These are phyloP conservation scores for Colletes latitarsis DNA, from an alignment of 1,140 invertebrate species.

Conservation along the genomic window DNA sequence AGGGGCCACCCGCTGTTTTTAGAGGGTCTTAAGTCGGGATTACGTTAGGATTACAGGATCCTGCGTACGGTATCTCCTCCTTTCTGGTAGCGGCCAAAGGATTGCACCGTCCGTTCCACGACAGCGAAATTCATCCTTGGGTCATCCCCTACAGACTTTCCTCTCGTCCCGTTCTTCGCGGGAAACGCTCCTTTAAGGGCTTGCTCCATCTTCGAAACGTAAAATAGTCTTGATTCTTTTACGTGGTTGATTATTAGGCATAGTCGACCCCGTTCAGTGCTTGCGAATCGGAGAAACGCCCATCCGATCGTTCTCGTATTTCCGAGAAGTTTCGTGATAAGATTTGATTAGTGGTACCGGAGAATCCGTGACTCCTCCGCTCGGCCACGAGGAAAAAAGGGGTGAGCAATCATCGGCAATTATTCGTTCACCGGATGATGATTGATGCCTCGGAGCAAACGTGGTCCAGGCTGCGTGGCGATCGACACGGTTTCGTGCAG, in stretches of 20 bases:
- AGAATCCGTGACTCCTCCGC: background rate
- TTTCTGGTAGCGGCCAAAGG: constrained; percentile 22
- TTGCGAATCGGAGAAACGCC: constrained; percentile 33
- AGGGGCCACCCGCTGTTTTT: constrained; percentile 62
- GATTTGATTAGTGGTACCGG: constrained; percentile 46
- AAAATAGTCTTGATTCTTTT: too few relatives aligned
- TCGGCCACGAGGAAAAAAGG: constrained; percentile 22
- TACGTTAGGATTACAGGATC: constrained; percentile 64
- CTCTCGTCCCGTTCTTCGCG: too few relatives aligned
- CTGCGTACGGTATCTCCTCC: constrained; percentile 8
- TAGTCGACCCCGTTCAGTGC: too few relatives aligned
- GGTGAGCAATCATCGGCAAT: constrained; percentile 73
- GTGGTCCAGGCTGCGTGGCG: constrained; percentile 57
- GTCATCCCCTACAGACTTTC: background rate
- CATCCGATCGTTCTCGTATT: constrained; percentile 17
- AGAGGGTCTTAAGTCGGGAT: constrained; percentile 63
- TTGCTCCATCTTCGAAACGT: too few relatives aligned
- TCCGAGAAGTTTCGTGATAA: constrained; percentile 64
- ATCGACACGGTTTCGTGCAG: constrained; percentile 70
- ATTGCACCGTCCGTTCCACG: background rate
- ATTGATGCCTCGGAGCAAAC: constrained; percentile 65
- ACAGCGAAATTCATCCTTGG: constrained; percentile 5
- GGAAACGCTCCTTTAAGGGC: too few relatives aligned
- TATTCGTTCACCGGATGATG: constrained; percentile 70
- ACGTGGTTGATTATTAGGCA: constrained; percentile 3